A percentile compares a stretch with the other conserved stretches of the same genome.
These are phyloP conservation scores for Ashinkailepas kermadecensis DNA, from an alignment of 2,888 invertebrate genomes.

Conservation along the genomic window DNA sequence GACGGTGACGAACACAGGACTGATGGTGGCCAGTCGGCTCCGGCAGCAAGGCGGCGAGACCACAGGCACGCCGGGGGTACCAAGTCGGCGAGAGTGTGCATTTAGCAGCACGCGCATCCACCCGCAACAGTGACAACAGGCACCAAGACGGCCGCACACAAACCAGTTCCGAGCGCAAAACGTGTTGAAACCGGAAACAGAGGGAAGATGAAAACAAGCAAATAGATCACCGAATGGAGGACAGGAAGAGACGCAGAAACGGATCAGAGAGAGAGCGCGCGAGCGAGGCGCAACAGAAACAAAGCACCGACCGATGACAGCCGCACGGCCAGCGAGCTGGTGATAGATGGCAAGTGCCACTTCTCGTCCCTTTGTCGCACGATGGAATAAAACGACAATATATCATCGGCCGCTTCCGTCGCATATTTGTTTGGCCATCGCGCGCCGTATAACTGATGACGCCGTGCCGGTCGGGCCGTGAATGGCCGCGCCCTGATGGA, in stretches of 20 bases:
- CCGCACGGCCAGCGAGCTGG: neutral
- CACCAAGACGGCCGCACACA: too few species aligned
- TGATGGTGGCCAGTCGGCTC: too few species aligned
- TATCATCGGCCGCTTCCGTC: constrained; percentile 4
- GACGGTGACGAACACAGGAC: too few species aligned
- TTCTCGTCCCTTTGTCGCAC: constrained; percentile 9
- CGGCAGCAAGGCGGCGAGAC: too few species aligned
- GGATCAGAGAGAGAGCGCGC: neutral
- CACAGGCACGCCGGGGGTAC: too few species aligned
- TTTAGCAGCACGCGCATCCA: too few species aligned
- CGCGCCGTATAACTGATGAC: neutral
- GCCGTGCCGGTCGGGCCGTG: neutral
- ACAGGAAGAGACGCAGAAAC: neutral
- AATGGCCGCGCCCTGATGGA: neutral
- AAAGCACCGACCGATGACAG: neutral
- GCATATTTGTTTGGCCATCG: constrained; percentile 6
- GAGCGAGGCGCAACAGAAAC: neutral
- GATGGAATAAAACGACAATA: neutral
- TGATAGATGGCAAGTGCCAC: constrained; percentile 16
- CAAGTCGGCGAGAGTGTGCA: too few species aligned
- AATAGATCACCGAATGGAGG: neutral
- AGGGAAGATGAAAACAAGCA: neutral
- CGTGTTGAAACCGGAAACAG: neutral
- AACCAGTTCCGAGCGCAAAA: too few species aligned
- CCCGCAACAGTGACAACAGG: too few species aligned